phyloP scores from a whole-genome alignment of 2,888 invertebrate species.

The Troides helena region DNA sequence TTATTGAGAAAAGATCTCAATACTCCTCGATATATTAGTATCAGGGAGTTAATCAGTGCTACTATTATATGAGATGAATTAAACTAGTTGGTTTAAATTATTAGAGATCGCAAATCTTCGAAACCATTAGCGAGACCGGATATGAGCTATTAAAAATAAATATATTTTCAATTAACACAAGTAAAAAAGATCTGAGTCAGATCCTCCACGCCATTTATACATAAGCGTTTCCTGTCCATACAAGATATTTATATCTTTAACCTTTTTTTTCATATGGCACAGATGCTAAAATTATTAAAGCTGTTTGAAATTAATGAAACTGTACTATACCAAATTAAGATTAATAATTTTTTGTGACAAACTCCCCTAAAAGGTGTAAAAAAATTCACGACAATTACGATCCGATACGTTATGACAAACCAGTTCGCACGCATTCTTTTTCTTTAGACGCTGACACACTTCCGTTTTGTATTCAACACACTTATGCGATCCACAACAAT shows the following conservation, averaged over 20 bases:
- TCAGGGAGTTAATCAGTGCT: no score
- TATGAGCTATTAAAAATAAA: no score
- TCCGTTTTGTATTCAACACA: conserved; percentile 19
- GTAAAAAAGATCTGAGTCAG: background rate
- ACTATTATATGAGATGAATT: no score
- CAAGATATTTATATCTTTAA: background rate
- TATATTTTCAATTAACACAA: background rate
- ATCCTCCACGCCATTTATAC: background rate
- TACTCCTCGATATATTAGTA: no score
- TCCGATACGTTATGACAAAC: conserved; percentile 41
- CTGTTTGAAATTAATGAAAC: background rate
- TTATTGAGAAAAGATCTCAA: no score
- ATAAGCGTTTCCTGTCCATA: background rate
- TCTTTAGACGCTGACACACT: conserved; percentile 50
- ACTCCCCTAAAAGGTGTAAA: conserved; percentile 3
- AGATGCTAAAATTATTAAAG: background rate
- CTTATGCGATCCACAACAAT: background rate
- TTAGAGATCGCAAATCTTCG: no score
- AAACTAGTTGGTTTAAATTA: no score
- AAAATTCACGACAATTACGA: conserved; percentile 36
- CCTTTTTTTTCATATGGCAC: background rate
- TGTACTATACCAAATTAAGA: background rate
- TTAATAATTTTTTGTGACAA: background rate
- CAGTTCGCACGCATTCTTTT: conserved; percentile 46
- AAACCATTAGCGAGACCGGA: no score